Conservation (phyloP, 2,113 vertebrate genomes). For the Syrrhaptes paradoxus region DNA sequence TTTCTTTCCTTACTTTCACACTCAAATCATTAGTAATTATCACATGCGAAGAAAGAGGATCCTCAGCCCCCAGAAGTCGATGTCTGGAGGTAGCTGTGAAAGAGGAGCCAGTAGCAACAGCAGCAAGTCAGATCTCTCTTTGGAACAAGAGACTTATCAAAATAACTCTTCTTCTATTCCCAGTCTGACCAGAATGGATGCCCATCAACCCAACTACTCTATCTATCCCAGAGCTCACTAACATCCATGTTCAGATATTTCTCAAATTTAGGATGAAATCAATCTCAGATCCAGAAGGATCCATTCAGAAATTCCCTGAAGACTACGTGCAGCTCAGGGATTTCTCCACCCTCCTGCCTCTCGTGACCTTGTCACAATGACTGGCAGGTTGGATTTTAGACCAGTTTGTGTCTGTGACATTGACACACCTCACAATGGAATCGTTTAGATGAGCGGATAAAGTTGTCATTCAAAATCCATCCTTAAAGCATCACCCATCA, state of each 20-base stretch:
- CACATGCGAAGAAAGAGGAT: conserved; percentile 24
- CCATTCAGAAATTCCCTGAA: background rate
- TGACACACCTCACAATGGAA: background rate
- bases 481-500: background rate
- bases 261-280: background rate
- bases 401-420: conserved; percentile 22
- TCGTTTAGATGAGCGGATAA: background rate
- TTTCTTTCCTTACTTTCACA: background rate
- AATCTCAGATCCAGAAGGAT: background rate
- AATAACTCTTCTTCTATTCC: background rate
- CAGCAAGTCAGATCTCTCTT: background rate
- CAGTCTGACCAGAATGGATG: background rate
- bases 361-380: background rate
- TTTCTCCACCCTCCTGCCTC: background rate
- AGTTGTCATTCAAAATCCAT: conserved; percentile 12
- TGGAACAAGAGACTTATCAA: background rate
- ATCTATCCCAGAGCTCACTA: background rate
- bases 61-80: background rate
- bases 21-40: background rate
- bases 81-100: background rate
- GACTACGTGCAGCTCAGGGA: background rate
- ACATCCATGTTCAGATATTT: background rate
- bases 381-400: conserved; percentile 32
- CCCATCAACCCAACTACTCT: background rate
- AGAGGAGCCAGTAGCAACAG: background rate